A percentile compares a stretch with the other conserved stretches of the same genome.
Conservation (phyloP, 2,888 invertebrate species). For the Zaprionus bogoriensis region DNA sequence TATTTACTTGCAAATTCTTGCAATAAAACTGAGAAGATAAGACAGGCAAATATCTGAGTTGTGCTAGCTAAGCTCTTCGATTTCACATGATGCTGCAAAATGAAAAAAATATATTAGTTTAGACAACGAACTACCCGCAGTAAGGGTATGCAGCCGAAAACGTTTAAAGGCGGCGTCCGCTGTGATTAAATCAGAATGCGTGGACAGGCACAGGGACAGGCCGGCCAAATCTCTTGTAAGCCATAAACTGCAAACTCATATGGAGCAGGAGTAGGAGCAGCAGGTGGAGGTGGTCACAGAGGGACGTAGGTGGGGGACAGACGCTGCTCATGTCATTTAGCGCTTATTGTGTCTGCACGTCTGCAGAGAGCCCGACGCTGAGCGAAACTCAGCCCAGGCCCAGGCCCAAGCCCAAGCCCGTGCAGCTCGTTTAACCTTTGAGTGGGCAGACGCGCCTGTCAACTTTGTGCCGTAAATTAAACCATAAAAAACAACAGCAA, state of each 20-base stretch:
- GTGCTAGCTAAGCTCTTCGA: no score
- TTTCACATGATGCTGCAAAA: no score
- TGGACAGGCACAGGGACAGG: slow-evolving; percentile 61
- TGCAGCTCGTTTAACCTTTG: slow-evolving; percentile 55
- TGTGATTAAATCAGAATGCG: slow-evolving; percentile 69
- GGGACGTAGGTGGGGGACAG: slow-evolving; percentile 4
- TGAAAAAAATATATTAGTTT: no score
- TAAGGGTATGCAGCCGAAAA: slow-evolving; percentile 27
- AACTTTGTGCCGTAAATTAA: slow-evolving; percentile 71
- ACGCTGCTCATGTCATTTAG: slow-evolving; percentile 67
- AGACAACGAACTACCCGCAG: background rate
- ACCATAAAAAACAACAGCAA: slow-evolving; percentile 55
- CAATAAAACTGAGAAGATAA: no score
- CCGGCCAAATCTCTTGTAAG: slow-evolving; percentile 64
- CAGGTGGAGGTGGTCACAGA: background rate
- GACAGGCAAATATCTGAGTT: no score
- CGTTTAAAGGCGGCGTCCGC: slow-evolving; percentile 60
- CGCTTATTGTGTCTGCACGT: slow-evolving; percentile 74
- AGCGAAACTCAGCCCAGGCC: slow-evolving; percentile 1
- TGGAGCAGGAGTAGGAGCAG: slow-evolving; percentile 33
- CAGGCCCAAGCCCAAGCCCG: slow-evolving; percentile 6
- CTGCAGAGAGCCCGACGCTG: slow-evolving; percentile 24
- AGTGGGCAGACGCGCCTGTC: slow-evolving; percentile 66
- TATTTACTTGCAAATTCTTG: no score
- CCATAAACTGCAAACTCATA: slow-evolving; percentile 74